A percentile compares a stretch with the other conserved stretches of the same genome.
phyloP scores from a whole-genome alignment of 2,888 invertebrate species.

The Brachypalpus laphriformis region DNA sequence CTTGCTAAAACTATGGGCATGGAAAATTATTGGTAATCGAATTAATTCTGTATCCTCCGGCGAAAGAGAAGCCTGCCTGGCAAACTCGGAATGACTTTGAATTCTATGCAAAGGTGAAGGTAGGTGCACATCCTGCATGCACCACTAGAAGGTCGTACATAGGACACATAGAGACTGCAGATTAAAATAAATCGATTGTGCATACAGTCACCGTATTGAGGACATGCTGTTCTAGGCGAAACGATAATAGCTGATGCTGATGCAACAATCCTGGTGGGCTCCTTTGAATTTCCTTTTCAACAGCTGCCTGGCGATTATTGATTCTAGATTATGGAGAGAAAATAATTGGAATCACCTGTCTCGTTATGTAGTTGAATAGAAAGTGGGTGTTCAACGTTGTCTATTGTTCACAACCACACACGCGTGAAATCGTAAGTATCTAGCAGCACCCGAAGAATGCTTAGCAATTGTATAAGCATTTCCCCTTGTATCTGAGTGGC shows the following conservation, averaged over 20 bases:
- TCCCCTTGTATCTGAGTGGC: neutral
- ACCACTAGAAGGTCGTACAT: conserved; percentile 45
- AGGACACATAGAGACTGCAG: neutral
- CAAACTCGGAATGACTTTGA: conserved; percentile 63
- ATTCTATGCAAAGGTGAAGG: conserved; percentile 62
- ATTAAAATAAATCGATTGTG: conserved; percentile 64
- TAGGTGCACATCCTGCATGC: too few relatives aligned
- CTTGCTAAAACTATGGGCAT: conserved; percentile 62
- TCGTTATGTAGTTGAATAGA: neutral
- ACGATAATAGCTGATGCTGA: neutral
- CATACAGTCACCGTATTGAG: neutral
- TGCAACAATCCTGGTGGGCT: neutral
- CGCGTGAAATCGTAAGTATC: conserved; percentile 18
- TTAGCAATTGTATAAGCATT: conserved; percentile 13
- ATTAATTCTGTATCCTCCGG: conserved; percentile 49
- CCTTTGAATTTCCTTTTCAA: conserved; percentile 18
- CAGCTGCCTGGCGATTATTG: conserved; percentile 11
- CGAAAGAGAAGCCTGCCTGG: conserved; percentile 6
- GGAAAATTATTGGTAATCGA: conserved; percentile 72
- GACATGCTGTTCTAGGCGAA: neutral
- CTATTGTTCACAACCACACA: conserved; percentile 14
- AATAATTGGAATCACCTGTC: conserved; percentile 44
- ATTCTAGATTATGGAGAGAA: conserved; percentile 38
- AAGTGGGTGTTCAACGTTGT: neutral
- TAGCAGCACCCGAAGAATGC: conserved; percentile 29